Conservation (phyloP, 1,140 invertebrate species). For the Papilio dardanus region DNA sequence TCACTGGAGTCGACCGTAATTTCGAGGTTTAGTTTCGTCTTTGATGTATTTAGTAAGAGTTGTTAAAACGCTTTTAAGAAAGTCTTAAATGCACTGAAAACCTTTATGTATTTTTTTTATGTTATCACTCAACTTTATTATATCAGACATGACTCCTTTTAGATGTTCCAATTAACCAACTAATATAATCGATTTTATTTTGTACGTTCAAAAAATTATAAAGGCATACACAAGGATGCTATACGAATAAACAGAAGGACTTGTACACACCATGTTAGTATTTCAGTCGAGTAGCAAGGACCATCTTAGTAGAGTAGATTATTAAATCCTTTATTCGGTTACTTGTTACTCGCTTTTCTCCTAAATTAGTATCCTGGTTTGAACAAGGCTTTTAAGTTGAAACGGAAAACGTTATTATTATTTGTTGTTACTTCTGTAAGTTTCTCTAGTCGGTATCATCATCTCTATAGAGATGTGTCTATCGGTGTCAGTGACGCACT, state of each 20-base stretch:
- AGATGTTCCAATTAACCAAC: too few relatives aligned
- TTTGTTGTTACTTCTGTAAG: neutral
- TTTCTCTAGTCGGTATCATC: conserved; percentile 17
- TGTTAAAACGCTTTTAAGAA: conserved; percentile 7
- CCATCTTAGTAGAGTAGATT: too few relatives aligned
- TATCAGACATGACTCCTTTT: too few relatives aligned
- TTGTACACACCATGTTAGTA: too few relatives aligned
- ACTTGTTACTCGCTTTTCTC: too few relatives aligned
- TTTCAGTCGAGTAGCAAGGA: too few relatives aligned
- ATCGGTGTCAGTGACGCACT: conserved; percentile 49
- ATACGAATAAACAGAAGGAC: neutral
- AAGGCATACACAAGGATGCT: too few relatives aligned
- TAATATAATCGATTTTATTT: neutral
- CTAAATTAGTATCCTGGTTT: too few relatives aligned
- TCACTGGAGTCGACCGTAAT: conserved; percentile 53
- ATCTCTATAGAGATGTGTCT: conserved; percentile 43
- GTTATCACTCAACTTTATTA: too few relatives aligned
- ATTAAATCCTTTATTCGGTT: too few relatives aligned
- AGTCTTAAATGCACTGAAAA: neutral
- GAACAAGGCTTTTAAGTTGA: too few relatives aligned
- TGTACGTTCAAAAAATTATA: neutral
- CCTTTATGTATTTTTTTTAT: neutral
- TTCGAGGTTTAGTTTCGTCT: conserved; percentile 47
- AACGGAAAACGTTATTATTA: too few relatives aligned
- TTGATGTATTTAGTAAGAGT: conserved; percentile 43